phyloP scores from a whole-genome alignment of 2,113 vertebrate species.

The Emberiza fucata region DNA sequence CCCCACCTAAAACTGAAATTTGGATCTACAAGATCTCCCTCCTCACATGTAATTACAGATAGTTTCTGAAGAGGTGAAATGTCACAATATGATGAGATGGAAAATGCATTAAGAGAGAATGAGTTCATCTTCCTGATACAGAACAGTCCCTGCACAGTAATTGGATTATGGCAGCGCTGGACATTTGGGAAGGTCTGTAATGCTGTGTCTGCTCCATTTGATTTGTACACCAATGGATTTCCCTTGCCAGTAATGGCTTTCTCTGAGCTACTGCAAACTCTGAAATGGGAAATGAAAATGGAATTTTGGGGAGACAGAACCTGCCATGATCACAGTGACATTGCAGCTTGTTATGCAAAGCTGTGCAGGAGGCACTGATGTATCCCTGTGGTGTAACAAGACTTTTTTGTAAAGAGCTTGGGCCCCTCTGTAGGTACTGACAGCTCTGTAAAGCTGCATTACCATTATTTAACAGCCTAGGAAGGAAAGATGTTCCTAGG shows the following conservation, averaged over 20 bases:
- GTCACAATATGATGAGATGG: constrained; percentile 20
- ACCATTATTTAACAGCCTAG: not conserved
- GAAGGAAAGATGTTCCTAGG: not conserved
- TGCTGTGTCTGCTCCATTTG: not conserved
- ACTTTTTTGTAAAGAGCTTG: not conserved
- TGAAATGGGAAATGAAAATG: not conserved
- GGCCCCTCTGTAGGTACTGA: not conserved
- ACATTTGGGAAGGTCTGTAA: not conserved
- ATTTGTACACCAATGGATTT: not conserved
- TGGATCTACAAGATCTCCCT: not conserved
- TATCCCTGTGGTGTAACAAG: not conserved
- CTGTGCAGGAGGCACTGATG: not conserved
- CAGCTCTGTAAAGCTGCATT: not conserved
- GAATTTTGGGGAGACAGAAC: not conserved
- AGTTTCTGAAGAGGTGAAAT: constrained; percentile 45
- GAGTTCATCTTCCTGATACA: constrained; percentile 36
- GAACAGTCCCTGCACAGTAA: constrained; percentile 24
- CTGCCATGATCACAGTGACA: not conserved
- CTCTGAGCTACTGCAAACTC: not conserved
- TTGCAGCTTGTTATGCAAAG: not conserved
- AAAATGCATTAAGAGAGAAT: constrained; percentile 45
- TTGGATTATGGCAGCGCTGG: not conserved
- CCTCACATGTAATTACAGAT: not conserved
- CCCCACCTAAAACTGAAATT: not conserved
- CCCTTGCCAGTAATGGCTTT: not conserved